phyloP scores from a whole-genome alignment of 2,888 invertebrate species.

The Acleris laterana region DNA sequence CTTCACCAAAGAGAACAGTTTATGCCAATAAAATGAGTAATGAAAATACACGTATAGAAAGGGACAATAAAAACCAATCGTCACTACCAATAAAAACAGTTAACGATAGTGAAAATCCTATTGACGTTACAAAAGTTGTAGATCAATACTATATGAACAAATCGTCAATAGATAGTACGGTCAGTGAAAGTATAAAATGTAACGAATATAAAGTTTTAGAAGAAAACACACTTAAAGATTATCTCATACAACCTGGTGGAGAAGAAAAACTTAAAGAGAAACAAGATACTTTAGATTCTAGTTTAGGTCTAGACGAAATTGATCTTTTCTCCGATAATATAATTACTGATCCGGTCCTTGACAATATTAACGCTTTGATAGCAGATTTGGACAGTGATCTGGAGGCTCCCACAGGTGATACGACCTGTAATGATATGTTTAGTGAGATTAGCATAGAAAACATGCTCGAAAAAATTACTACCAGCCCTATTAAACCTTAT shows the following conservation, averaged over 20 bases:
- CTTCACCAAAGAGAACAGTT: too few species aligned
- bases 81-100: background rate
- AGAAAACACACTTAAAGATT: background rate
- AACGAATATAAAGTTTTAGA: constrained; percentile 8
- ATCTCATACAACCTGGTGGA: background rate
- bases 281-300: constrained; percentile 45
- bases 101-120: background rate
- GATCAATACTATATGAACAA: too few species aligned
- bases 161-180: too few species aligned
- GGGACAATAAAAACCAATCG: constrained; percentile 2
- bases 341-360: constrained; percentile 61
- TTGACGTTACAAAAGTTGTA: too few species aligned
- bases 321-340: constrained; percentile 70
- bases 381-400: constrained; percentile 69
- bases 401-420: constrained; percentile 51
- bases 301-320: constrained; percentile 63
- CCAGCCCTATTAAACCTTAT: constrained; percentile 19
- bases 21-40: too few species aligned
- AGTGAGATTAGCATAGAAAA: constrained; percentile 60
- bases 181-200: too few species aligned
- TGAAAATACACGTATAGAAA: too few species aligned
- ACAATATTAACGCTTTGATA: constrained; percentile 70
- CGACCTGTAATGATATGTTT: constrained; percentile 53
- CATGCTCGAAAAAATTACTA: constrained; percentile 57
- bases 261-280: constrained; percentile 15